Percentiles rank a stretch among this genome's conserved stretches.
These are phyloP conservation scores for Probosciger aterrimus DNA, from an alignment of 2,113 vertebrate genomes.

Conservation along the genomic window DNA sequence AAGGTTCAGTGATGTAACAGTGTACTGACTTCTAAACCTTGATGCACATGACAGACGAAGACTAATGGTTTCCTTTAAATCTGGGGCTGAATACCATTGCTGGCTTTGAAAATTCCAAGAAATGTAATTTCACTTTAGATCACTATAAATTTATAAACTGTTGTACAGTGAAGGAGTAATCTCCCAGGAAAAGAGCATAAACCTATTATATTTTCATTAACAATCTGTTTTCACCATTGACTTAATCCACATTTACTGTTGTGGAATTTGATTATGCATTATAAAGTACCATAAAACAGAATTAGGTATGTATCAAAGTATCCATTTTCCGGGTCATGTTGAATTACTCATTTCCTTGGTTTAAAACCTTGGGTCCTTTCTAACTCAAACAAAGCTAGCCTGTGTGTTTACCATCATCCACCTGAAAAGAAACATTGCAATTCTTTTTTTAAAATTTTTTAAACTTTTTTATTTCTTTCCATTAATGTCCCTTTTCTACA, in stretches of 20 bases:
- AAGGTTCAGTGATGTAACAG: slow-evolving; percentile 51
- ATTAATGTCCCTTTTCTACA: neutral
- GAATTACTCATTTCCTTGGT: slow-evolving; percentile 48
- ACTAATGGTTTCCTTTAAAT: slow-evolving; percentile 73
- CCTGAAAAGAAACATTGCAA: neutral
- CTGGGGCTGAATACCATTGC: slow-evolving; percentile 58
- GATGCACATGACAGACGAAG: slow-evolving; percentile 68
- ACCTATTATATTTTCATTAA: slow-evolving; percentile 68
- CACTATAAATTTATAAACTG: slow-evolving; percentile 70
- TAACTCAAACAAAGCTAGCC: neutral
- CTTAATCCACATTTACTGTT: slow-evolving; percentile 63
- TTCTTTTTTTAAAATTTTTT: neutral
- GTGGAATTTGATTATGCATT: slow-evolving; percentile 59
- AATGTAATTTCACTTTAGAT: slow-evolving; percentile 71
- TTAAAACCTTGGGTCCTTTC: slow-evolving; percentile 37
- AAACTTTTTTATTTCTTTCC: neutral
- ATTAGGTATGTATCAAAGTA: slow-evolving; percentile 48
- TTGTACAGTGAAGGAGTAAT: slow-evolving; percentile 62
- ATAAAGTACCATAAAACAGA: slow-evolving; percentile 59
- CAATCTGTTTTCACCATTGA: slow-evolving; percentile 66
- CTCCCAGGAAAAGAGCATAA: slow-evolving; percentile 61
- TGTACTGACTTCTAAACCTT: slow-evolving; percentile 54
- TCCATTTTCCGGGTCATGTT: slow-evolving; percentile 40
- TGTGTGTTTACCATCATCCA: neutral
- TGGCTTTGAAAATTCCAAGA: slow-evolving; percentile 67